Evolutionary conservation across 2,888 invertebrate species (phyloP).

Genomic region (Agonum fuliginosum): DNA sequence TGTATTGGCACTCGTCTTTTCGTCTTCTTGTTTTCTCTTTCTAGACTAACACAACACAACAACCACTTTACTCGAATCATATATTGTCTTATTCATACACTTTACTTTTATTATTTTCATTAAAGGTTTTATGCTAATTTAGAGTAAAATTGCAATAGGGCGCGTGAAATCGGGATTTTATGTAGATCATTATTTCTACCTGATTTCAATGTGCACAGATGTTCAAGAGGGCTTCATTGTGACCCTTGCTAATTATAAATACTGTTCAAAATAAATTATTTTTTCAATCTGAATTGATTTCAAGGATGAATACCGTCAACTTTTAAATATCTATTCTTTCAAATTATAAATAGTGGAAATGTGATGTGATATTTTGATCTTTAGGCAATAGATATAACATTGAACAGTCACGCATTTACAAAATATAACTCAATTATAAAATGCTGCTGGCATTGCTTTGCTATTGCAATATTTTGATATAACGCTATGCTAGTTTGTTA

Average conservation of each 20-base stretch:
- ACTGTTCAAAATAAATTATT: neutral
- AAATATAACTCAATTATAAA: slow-evolving; percentile 12
- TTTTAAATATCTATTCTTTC: neutral
- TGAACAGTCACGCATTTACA: neutral
- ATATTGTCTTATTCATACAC: too few relatives aligned
- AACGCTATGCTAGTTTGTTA: neutral
- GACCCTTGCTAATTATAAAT: neutral
- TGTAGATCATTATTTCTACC: slow-evolving; percentile 41
- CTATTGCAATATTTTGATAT: neutral
- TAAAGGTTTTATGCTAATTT: slow-evolving; percentile 34
- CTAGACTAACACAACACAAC: too few relatives aligned
- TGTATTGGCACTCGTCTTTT: too few relatives aligned
- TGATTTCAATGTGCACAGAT: slow-evolving; percentile 49
- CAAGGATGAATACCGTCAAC: neutral
- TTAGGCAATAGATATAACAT: neutral
- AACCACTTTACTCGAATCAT: too few relatives aligned
- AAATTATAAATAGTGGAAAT: neutral
- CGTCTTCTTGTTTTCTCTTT: too few relatives aligned
- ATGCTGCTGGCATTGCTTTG: neutral
- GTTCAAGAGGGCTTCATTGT: slow-evolving; percentile 1
- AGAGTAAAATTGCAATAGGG: slow-evolving; percentile 31
- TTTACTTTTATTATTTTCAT: too few relatives aligned
- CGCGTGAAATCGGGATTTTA: slow-evolving; percentile 42
- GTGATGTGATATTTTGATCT: neutral
- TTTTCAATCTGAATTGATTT: neutral